Evolutionary conservation across 2,113 vertebrate genomes (phyloP).

Genomic region (Ariopsis seemanni): DNA sequence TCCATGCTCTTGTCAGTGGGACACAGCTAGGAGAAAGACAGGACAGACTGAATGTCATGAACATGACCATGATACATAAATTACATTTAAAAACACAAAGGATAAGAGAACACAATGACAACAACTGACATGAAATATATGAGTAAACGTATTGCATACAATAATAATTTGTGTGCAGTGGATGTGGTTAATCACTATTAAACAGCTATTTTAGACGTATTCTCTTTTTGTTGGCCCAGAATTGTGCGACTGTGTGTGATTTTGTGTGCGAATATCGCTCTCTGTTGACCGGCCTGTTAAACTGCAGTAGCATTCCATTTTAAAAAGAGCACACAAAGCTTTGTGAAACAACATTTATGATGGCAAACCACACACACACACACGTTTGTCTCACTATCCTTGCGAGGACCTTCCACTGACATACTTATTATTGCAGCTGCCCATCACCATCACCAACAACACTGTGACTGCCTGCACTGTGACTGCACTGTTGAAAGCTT

Average conservation of each 20-base stretch:
- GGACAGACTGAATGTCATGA: not conserved
- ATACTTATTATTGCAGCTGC: no score
- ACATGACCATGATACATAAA: not conserved
- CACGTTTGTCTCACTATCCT: not conserved
- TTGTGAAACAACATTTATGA: not conserved
- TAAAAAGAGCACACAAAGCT: not conserved
- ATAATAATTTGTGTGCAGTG: no score
- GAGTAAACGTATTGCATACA: not conserved
- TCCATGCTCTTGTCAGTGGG: conserved; percentile 89
- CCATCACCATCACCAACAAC: no score
- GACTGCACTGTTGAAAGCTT: no score
- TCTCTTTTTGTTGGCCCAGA: not conserved
- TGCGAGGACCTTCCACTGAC: no score
- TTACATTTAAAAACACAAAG: not conserved
- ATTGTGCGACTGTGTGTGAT: not conserved
- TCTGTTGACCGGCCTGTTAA: conserved; percentile 53
- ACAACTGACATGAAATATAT: not conserved
- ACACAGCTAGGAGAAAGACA: conserved; percentile 71
- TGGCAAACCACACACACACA: not conserved
- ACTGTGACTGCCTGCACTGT: no score
- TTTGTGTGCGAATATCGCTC: conserved; percentile 50
- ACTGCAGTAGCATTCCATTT: conserved; percentile 43
- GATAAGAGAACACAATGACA: not conserved
- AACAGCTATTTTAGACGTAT: not conserved
- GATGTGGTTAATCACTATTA: not conserved